Conservation (phyloP, 2,888 invertebrate genomes). For the Oxycera nigricornis region DNA sequence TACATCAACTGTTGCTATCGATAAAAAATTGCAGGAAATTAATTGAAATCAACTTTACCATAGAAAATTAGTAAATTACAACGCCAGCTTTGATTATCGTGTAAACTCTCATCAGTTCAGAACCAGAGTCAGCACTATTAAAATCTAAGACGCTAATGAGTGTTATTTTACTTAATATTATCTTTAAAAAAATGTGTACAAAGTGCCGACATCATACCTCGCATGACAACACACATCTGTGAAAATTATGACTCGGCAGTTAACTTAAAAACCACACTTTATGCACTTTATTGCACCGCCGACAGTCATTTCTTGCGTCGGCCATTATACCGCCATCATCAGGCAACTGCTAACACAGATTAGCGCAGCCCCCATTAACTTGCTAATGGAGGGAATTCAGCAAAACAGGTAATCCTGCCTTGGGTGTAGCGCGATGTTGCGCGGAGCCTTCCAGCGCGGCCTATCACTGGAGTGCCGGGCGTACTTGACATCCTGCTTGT, state of each 20-base stretch:
- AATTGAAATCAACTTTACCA: too few species aligned
- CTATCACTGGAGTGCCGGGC: neutral
- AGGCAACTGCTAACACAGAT: conserved; percentile 17
- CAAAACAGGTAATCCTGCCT: conserved; percentile 13
- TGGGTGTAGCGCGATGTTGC: too few species aligned
- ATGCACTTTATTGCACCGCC: neutral
- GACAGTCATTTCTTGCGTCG: neutral
- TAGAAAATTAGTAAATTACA: too few species aligned
- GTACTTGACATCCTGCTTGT: neutral
- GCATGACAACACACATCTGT: conserved; percentile 4
- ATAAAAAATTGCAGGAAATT: too few species aligned
- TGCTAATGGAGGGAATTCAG: conserved; percentile 27
- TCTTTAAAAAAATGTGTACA: neutral
- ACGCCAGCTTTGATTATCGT: too few species aligned
- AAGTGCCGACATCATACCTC: conserved; percentile 5
- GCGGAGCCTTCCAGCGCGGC: neutral
- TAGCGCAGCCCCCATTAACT: conserved; percentile 31
- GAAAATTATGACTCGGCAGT: conserved; percentile 16
- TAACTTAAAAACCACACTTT: too few species aligned
- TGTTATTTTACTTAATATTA: neutral
- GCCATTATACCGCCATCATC: neutral
- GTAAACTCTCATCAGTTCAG: too few species aligned
- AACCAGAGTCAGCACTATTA: neutral
- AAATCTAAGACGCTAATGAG: neutral
- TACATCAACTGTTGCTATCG: too few species aligned